Conservation (phyloP, 1,140 invertebrate species). For the Mesaphorura yosii region DNA sequence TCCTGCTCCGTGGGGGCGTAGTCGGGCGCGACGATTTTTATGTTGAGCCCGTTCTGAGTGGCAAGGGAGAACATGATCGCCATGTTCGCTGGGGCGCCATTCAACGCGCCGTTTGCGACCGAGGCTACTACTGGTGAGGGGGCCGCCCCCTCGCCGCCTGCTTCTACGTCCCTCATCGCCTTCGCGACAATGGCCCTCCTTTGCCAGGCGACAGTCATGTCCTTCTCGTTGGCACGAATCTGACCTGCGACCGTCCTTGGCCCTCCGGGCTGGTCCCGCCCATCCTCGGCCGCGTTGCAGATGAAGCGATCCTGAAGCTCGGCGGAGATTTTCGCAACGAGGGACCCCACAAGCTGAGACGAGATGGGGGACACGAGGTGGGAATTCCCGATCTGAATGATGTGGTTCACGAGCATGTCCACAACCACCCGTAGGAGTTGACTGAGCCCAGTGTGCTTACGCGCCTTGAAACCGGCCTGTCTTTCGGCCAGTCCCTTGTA, state of each 20-base stretch:
- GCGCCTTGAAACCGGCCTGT: not conserved
- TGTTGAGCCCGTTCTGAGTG: not conserved
- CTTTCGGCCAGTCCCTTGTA: not conserved
- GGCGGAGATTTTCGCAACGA: not conserved
- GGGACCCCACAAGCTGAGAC: not conserved
- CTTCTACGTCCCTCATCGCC: too few species aligned
- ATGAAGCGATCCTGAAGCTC: not conserved
- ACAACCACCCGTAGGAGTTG: not conserved
- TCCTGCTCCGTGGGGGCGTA: constrained; percentile 9
- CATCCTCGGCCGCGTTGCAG: not conserved
- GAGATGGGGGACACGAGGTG: constrained; percentile 3
- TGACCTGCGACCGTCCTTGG: not conserved
- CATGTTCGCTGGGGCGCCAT: not conserved
- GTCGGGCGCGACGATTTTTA: constrained; percentile 7
- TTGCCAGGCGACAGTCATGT: not conserved
- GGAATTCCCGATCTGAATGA: not conserved
- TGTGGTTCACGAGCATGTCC: not conserved
- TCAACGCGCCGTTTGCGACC: not conserved
- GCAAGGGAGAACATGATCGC: not conserved
- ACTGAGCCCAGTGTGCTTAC: not conserved
- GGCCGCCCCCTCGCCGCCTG: too few species aligned
- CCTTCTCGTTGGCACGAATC: constrained; percentile 8
- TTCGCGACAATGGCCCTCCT: not conserved
- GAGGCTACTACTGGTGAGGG: too few species aligned
- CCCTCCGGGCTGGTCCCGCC: too few species aligned